Conservation (phyloP, 2,888 invertebrate species). For the Drosophila differens region DNA sequence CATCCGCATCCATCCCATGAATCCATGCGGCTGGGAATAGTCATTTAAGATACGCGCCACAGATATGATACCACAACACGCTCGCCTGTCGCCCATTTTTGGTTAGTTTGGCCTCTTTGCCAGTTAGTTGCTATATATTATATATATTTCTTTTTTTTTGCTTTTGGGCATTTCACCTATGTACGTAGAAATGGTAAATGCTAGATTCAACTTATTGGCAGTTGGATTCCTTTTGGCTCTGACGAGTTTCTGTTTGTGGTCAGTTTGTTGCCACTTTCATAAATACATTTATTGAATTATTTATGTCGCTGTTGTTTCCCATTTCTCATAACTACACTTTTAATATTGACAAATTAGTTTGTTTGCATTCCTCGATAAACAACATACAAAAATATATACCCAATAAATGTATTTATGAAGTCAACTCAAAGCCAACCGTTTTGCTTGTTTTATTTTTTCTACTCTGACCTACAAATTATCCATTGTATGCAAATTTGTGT, state of each 20-base stretch:
- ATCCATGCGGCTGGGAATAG: constrained; percentile 20
- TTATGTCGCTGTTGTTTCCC: constrained; percentile 16
- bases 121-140: constrained; percentile 44
- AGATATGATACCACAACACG: constrained; percentile 68
- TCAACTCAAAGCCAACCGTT: background rate
- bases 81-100: constrained; percentile 59
- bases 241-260: constrained; percentile 21
- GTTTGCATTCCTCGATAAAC: background rate
- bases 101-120: constrained; percentile 44
- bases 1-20: constrained; percentile 38
- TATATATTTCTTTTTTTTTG: constrained; percentile 1
- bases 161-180: constrained; percentile 55
- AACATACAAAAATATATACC: background rate
- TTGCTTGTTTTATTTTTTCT: background rate
- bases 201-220: constrained; percentile 65
- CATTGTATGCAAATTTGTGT: constrained; percentile 63
- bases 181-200: constrained; percentile 62
- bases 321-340: background rate
- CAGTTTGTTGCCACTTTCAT: constrained; percentile 56
- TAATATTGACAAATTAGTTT: background rate
- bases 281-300: constrained; percentile 38
- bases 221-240: constrained; percentile 32
- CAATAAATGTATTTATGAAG: background rate
- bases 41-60: constrained; percentile 58
- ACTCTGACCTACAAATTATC: constrained; percentile 34